Evolutionary conservation across 2,888 invertebrate genomes (phyloP).

Genomic region (Leptopilina syphax): DNA sequence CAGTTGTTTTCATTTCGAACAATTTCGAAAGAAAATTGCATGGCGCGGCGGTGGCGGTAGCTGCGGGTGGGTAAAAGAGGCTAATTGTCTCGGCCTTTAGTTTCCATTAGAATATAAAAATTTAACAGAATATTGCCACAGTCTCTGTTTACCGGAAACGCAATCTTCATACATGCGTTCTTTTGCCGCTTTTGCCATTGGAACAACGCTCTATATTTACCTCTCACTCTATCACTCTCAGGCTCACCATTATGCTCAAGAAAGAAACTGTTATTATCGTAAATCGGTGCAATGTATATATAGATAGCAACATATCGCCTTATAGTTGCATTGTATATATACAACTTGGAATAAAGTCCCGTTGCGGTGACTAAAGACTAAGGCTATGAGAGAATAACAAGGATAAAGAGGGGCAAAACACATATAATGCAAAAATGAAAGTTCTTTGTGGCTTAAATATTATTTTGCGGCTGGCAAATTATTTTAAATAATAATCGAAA

Average conservation of each 20-base stretch:
- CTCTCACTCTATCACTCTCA: slow-evolving; percentile 37
- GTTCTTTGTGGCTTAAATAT: slow-evolving; percentile 9
- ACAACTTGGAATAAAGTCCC: slow-evolving; percentile 28
- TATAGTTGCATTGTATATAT: not conserved
- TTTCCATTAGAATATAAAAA: slow-evolving; percentile 25
- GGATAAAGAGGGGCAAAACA: not conserved
- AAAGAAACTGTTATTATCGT: slow-evolving; percentile 38
- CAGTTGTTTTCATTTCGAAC: slow-evolving; percentile 28
- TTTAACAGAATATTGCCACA: slow-evolving; percentile 37
- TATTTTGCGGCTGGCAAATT: not conserved
- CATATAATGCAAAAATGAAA: slow-evolving; percentile 13
- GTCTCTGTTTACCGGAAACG: slow-evolving; percentile 30
- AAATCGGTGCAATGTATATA: slow-evolving; percentile 14
- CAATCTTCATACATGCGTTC: slow-evolving; percentile 34
- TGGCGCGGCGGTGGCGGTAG: too few relatives aligned
- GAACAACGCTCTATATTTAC: slow-evolving; percentile 22
- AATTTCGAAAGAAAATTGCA: slow-evolving; percentile 33
- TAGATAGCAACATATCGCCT: slow-evolving; percentile 15
- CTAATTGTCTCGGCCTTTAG: slow-evolving; percentile 32
- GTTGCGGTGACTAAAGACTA: slow-evolving; percentile 17
- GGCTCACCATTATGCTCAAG: slow-evolving; percentile 13
- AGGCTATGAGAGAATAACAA: not conserved
- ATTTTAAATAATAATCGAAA: not conserved
- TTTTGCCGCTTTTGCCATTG: not conserved
- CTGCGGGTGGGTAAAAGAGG: slow-evolving; percentile 8